Conservation (phyloP, 2,888 invertebrate genomes). For the Leptopterna dolabrata region DNA sequence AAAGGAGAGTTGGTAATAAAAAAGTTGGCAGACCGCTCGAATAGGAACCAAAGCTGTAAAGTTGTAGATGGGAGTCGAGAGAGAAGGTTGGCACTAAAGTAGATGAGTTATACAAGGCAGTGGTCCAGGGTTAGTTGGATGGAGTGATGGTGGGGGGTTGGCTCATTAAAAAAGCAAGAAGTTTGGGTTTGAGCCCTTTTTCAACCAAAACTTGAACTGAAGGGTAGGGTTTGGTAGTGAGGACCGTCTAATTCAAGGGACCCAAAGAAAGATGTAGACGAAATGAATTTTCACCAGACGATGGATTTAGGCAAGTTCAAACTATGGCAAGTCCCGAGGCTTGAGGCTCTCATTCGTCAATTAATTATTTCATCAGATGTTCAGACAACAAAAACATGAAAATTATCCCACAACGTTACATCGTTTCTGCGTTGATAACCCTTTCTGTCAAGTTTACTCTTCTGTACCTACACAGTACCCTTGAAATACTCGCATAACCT, state of each 20-base stretch:
- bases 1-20: constrained; percentile 23
- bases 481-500: too few species aligned
- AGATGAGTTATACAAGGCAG: constrained; percentile 35
- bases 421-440: too few species aligned
- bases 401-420: too few species aligned
- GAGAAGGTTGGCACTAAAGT: constrained; percentile 14
- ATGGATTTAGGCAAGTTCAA: not conserved
- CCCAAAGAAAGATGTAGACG: not conserved
- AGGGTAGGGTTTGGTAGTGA: not conserved
- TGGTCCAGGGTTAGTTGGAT: not conserved
- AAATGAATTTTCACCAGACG: not conserved
- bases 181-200: not conserved
- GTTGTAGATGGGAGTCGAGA: constrained; percentile 14
- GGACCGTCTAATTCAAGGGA: not conserved
- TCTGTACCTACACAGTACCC: too few species aligned
- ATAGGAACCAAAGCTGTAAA: constrained; percentile 42
- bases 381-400: too few species aligned
- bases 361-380: too few species aligned
- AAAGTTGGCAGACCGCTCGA: constrained; percentile 30
- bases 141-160: not conserved
- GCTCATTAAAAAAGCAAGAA: constrained; percentile 37
- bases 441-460: too few species aligned
- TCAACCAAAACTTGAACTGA: not conserved
- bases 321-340: too few species aligned
- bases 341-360: too few species aligned